Base-by-base conservation (phyloP, 1,140 invertebrate species). In the Micrasema minimum region DNA sequence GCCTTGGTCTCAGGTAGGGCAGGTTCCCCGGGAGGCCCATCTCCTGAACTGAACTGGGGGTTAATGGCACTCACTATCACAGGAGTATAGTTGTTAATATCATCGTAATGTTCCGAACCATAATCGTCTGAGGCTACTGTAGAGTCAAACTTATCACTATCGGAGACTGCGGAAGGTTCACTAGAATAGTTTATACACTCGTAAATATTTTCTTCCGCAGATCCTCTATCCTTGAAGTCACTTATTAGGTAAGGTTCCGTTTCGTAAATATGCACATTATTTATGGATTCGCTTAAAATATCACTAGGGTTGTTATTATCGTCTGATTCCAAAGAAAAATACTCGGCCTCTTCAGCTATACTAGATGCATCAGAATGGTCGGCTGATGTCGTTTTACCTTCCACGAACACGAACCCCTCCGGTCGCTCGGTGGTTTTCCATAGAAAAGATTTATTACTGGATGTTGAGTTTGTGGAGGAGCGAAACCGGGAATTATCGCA, bases 111-210 rank as follows among this genome's bases (percentile, higher is more conserved):
- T 74, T 84, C 82, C 2, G 82, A 82, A 61, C 82, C 82, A 65
- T 82, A 84, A 77, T 84, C 82, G 69, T 84, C 82, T 2, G 82
- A 84, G 14, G 81, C 82, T 64, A 84, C 80, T 45, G 82, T 83
- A 71, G 81, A 83, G 71, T 84, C 82, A 76, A 82, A 82, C 65
- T 81, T 82, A 66, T 51, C 62, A 48, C 48, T 11, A 65, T 82
- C 82, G 12, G 82, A 82, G 51, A 83, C 80, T 80, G 83, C 78
- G 2, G 82, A 84, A 11, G 82, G 83, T 74, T 82, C 82, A 1
- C 82, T 82, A 70, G 82, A 82, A 74, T 82, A 83, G 74, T 82
- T 83, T 78, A 83, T 77, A 78, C 82, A 83, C 74, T 84, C 82
- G 77, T 80, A 82, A 78, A 82, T 82, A 76, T 77, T 79, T 71